Percentiles rank a stretch among this genome's conserved stretches.
phyloP scores from a whole-genome alignment of 2,797 vertebrate species.

The Tapera naevia region DNA sequence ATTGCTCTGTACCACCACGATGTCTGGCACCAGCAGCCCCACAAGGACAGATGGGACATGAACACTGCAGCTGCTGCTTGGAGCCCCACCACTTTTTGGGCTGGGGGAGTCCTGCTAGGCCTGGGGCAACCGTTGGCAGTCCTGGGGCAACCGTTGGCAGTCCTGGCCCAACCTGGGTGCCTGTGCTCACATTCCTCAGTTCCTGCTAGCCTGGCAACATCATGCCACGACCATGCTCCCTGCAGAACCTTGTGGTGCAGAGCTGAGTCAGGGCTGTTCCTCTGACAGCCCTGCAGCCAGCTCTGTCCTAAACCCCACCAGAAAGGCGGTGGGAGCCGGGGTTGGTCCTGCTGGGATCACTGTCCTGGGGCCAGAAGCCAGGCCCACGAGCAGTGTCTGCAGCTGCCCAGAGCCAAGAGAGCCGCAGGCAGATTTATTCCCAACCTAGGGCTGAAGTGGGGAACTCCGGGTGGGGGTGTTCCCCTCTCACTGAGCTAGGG shows the following conservation, averaged over 20 bases:
- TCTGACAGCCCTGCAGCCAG: not conserved
- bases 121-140: not conserved
- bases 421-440: not conserved
- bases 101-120: not conserved
- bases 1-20: not conserved
- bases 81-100: not conserved
- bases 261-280: not conserved
- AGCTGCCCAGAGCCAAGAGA: not conserved
- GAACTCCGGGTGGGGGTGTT: not conserved
- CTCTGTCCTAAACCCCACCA: not conserved
- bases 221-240: not conserved
- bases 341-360: not conserved
- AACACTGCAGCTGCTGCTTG: not conserved
- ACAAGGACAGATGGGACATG: accelerated
- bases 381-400: not conserved
- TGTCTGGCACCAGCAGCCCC: not conserved
- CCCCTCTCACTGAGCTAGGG: not conserved
- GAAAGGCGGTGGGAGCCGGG: not conserved
- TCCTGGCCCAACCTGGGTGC: not conserved
- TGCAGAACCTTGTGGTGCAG: accelerated
- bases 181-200: not conserved
- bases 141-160: not conserved
- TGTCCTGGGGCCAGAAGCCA: not conserved
- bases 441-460: not conserved
- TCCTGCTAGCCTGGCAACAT: not conserved